Evolutionary conservation across 2,113 vertebrate species (phyloP).

Genomic region (Tragulus kanchil): DNA sequence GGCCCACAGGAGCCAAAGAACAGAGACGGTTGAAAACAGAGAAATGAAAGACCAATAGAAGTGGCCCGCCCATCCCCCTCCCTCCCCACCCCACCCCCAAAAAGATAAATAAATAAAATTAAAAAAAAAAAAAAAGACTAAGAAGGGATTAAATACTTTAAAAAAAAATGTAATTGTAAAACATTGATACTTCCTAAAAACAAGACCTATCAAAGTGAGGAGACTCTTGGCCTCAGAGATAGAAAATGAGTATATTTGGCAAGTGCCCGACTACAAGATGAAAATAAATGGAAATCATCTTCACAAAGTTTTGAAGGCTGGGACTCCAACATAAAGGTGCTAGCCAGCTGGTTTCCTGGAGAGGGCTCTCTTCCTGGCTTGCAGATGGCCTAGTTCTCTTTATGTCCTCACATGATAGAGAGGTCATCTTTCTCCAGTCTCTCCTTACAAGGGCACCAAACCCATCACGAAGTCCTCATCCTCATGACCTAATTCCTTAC

Average conservation of each 20-base stretch:
- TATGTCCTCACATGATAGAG: neutral
- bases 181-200: constrained; percentile 70
- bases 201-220: constrained; percentile 48
- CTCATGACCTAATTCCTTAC: neutral
- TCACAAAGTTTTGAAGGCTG: neutral
- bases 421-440: neutral
- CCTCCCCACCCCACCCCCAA: too few species aligned
- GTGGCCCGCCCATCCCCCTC: too few species aligned
- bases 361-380: neutral
- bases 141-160: too few species aligned
- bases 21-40: too few species aligned
- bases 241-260: constrained; percentile 64
- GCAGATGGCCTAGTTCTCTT: neutral
- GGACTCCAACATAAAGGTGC: neutral
- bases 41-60: too few species aligned
- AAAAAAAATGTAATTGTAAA: too few species aligned
- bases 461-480: neutral
- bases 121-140: too few species aligned
- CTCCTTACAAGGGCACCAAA: neutral
- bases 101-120: too few species aligned
- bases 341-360: neutral
- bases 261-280: constrained; percentile 53
- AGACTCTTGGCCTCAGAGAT: neutral
- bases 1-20: too few species aligned
- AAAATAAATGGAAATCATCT: constrained; percentile 50